Percentiles rank a stretch among this genome's conserved stretches.
Conservation (phyloP, 1,140 invertebrate species). For the Brachionus plicatilis region DNA sequence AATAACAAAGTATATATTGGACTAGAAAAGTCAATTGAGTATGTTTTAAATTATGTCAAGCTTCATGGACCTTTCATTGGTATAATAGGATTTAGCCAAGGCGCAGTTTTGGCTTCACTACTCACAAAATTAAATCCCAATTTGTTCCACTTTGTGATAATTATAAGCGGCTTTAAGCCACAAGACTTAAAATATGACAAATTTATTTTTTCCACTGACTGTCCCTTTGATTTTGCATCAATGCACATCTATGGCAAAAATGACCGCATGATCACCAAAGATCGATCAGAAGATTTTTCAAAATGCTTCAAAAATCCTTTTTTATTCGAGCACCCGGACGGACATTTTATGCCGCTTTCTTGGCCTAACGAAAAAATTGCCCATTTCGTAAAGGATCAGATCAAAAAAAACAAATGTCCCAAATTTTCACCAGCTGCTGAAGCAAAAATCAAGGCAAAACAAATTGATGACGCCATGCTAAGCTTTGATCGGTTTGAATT, state of each 20-base stretch:
- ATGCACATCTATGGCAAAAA: conserved; percentile 30
- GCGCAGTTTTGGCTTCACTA: not conserved
- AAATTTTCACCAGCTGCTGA: not conserved
- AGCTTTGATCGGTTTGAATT: not conserved
- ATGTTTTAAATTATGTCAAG: not conserved
- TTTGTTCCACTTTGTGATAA: not conserved
- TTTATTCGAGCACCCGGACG: not conserved
- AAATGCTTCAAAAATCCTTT: not conserved
- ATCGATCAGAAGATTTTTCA: not conserved
- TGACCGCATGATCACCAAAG: not conserved
- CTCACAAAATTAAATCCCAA: not conserved
- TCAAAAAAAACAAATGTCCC: not conserved
- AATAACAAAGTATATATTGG: not conserved
- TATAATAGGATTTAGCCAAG: conserved; percentile 27
- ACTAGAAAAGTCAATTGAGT: conserved; percentile 2
- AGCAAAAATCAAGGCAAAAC: not conserved
- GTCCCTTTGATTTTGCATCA: not conserved
- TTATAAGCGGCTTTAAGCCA: conserved; percentile 4
- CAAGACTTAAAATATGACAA: not conserved
- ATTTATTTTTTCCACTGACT: not conserved
- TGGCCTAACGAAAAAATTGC: conserved; percentile 9
- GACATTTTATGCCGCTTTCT: not conserved
- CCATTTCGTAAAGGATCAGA: not conserved
- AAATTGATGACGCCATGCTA: not conserved
- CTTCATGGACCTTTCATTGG: conserved; percentile 19